Conservation (phyloP, 2,113 vertebrate species). For the Colius striatus region DNA sequence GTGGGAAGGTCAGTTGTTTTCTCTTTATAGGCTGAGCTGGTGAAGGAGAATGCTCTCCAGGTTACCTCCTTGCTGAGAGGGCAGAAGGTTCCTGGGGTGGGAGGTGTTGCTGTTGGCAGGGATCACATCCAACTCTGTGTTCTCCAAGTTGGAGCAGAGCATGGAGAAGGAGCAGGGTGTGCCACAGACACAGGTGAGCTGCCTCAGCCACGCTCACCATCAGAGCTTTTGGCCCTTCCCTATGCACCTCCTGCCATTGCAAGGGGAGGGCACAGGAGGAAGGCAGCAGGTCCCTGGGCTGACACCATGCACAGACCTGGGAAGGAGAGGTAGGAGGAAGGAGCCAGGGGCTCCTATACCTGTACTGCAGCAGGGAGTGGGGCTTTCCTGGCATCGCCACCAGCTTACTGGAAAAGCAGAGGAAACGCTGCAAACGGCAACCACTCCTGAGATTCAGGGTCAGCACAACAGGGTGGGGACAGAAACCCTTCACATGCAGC, state of each 20-base stretch:
- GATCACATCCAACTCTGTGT: fast-evolving
- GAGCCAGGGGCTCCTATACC: background rate
- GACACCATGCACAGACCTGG: fast-evolving
- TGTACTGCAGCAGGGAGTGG: fast-evolving
- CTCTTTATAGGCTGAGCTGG: fast-evolving
- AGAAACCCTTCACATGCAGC: background rate
- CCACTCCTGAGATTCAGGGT: background rate
- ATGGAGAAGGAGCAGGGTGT: background rate
- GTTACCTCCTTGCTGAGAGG: background rate
- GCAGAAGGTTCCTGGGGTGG: background rate
- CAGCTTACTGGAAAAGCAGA: background rate
- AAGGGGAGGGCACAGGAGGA: fast-evolving
- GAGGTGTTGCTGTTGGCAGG: background rate
- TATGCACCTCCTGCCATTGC: fast-evolving
- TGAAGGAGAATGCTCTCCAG: background rate
- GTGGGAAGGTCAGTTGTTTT: background rate
- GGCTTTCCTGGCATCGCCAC: background rate
- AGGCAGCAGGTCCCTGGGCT: background rate
- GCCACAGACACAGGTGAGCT: background rate
- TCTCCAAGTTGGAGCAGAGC: background rate
- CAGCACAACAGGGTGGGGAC: background rate
- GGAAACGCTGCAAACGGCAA: background rate
- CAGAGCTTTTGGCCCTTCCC: background rate
- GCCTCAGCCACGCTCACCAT: background rate
- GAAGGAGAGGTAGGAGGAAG: background rate